Conservation (phyloP, 2,888 invertebrate genomes). For the Perizoma flavofasciatum region DNA sequence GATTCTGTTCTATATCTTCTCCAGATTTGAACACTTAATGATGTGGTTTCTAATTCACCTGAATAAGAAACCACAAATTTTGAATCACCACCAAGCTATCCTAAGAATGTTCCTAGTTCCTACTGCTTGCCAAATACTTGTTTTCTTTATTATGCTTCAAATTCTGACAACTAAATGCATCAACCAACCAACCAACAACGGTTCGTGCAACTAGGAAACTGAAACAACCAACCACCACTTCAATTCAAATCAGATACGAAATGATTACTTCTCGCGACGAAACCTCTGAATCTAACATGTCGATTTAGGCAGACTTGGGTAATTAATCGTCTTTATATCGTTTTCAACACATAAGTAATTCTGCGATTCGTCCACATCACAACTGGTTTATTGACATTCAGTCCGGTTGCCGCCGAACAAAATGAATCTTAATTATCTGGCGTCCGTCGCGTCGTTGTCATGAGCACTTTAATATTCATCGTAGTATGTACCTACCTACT, state of each 20-base stretch:
- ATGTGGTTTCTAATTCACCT: no score
- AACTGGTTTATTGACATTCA: slow-evolving; percentile 67
- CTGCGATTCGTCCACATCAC: slow-evolving; percentile 38
- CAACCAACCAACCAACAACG: no score
- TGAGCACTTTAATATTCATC: slow-evolving; percentile 44
- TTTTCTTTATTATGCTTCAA: no score
- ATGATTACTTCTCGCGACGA: slow-evolving; percentile 38
- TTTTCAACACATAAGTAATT: slow-evolving; percentile 53
- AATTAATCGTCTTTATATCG: slow-evolving; percentile 55
- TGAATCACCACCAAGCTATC: no score
- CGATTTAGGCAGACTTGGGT: slow-evolving; percentile 42
- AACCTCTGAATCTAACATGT: slow-evolving; percentile 31
- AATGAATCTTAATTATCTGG: slow-evolving; percentile 63
- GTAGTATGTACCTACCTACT: slow-evolving; percentile 26
- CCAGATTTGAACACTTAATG: no score
- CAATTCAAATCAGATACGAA: slow-evolving; percentile 42
- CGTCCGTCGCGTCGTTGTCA: slow-evolving; percentile 26
- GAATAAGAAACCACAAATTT: no score
- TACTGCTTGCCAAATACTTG: no score
- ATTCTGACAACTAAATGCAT: no score
- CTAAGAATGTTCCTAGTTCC: no score
- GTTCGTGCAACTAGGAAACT: slow-evolving; percentile 15
- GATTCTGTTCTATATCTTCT: no score
- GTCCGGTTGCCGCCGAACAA: slow-evolving; percentile 47
- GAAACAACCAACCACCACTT: slow-evolving; percentile 31